phyloP scores from a whole-genome alignment of 2,797 vertebrate genomes.

The Gymnoscopelus braueri region DNA sequence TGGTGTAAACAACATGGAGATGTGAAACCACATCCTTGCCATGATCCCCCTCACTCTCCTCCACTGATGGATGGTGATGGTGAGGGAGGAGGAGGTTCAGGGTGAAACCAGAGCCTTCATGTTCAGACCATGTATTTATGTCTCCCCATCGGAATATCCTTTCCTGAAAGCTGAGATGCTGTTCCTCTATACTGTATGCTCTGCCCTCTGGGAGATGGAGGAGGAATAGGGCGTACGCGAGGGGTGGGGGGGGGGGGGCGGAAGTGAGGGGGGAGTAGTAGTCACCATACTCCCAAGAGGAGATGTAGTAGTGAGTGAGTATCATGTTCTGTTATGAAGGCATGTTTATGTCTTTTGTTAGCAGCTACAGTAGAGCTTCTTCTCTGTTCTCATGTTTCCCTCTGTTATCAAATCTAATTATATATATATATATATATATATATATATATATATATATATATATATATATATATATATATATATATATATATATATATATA shows the following conservation, averaged over 20 bases:
- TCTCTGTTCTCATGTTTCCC: slow-evolving; percentile 25
- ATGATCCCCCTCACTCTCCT: slow-evolving; percentile 25
- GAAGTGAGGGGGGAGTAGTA: slow-evolving; percentile 7
- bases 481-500: too few relatives aligned
- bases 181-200: slow-evolving; percentile 11
- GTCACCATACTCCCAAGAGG: slow-evolving; percentile 16
- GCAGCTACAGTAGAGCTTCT: slow-evolving; percentile 1
- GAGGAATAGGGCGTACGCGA: slow-evolving; percentile 8
- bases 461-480: too few relatives aligned
- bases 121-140: slow-evolving; percentile 55
- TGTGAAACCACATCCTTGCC: slow-evolving; percentile 37
- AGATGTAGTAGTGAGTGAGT: neutral
- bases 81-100: slow-evolving; percentile 25
- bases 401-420: neutral
- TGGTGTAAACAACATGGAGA: slow-evolving; percentile 13
- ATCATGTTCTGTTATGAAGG: slow-evolving; percentile 39
- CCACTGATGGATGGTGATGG: slow-evolving; percentile 15
- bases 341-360: slow-evolving; percentile 31
- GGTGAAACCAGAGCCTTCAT: slow-evolving; percentile 57
- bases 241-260: neutral
- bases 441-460: too few relatives aligned
- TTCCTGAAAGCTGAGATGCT: slow-evolving; percentile 64
- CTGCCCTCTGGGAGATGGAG: slow-evolving; percentile 45
- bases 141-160: slow-evolving; percentile 59
- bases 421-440: too few relatives aligned